These are phyloP conservation scores for Turnix velox DNA, from an alignment of 2,113 vertebrate genomes.

Conservation along the genomic window DNA sequence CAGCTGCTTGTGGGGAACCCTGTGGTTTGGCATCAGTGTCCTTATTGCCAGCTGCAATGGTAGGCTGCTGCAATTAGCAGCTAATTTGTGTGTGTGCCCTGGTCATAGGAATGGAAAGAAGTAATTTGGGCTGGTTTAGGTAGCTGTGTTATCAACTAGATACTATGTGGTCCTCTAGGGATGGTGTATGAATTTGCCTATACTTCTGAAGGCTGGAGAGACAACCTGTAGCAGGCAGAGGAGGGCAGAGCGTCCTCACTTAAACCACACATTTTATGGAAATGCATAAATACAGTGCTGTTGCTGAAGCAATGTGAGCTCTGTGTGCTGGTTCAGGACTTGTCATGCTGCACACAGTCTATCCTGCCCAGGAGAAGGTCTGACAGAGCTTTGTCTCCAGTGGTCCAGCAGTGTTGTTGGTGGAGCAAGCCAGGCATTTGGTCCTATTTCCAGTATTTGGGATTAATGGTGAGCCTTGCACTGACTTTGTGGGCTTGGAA, in stretches of 20 bases:
- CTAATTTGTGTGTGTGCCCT: background rate
- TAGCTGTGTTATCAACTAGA: background rate
- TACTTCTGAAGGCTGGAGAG: background rate
- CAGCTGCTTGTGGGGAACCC: background rate
- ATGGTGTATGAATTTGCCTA: background rate
- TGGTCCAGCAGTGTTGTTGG: background rate
- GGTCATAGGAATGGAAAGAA: background rate
- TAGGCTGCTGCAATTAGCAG: background rate
- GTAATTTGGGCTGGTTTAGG: background rate
- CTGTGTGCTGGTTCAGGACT: background rate
- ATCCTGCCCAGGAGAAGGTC: background rate
- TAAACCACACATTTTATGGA: background rate
- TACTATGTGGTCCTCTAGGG: background rate
- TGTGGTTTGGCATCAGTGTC: background rate
- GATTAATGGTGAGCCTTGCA: background rate
- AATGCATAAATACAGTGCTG: background rate
- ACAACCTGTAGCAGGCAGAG: background rate
- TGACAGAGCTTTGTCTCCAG: background rate
- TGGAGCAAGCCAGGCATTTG: rapidly evolving
- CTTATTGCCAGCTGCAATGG: background rate
- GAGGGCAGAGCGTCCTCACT: background rate
- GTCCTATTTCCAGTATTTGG: background rate
- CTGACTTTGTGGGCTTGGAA: background rate
- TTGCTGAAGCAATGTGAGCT: background rate
- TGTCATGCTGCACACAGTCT: rapidly evolving